Evolutionary conservation across 2,113 vertebrate species (phyloP).

Genomic region (Agapornis roseicollis): DNA sequence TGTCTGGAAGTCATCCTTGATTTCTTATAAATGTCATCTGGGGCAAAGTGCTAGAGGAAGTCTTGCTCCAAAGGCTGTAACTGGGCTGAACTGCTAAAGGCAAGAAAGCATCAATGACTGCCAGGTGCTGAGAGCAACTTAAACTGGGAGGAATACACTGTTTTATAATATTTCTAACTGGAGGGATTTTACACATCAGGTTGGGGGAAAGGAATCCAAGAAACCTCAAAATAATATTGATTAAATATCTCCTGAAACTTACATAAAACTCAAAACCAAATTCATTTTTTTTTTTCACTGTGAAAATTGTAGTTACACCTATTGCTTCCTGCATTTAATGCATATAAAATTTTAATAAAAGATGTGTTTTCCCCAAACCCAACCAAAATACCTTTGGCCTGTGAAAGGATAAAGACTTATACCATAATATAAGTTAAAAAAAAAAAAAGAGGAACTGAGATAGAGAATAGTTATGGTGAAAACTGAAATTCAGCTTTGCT

Average conservation of each 20-base stretch:
- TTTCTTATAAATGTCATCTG: neutral
- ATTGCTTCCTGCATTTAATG: neutral
- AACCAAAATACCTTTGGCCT: neutral
- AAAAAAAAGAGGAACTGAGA: neutral
- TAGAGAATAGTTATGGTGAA: neutral
- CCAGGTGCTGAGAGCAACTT: neutral
- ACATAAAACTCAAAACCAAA: neutral
- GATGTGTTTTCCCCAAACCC: rapidly evolving
- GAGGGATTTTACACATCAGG: neutral
- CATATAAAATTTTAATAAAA: neutral
- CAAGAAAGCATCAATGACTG: neutral
- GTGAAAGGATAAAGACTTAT: neutral
- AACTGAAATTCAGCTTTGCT: neutral
- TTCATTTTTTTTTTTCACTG: neutral
- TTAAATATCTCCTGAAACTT: neutral
- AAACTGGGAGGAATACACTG: neutral
- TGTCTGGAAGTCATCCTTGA: neutral
- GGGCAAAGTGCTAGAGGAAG: neutral
- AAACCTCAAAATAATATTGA: neutral
- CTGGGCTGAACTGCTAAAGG: neutral
- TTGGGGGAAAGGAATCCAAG: neutral
- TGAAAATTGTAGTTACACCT: neutral
- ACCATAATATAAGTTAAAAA: neutral
- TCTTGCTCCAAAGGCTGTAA: neutral
- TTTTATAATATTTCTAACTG: neutral